These are phyloP conservation scores for Anaspis maculata DNA, from an alignment of 2,888 invertebrate species.

Conservation along the genomic window DNA sequence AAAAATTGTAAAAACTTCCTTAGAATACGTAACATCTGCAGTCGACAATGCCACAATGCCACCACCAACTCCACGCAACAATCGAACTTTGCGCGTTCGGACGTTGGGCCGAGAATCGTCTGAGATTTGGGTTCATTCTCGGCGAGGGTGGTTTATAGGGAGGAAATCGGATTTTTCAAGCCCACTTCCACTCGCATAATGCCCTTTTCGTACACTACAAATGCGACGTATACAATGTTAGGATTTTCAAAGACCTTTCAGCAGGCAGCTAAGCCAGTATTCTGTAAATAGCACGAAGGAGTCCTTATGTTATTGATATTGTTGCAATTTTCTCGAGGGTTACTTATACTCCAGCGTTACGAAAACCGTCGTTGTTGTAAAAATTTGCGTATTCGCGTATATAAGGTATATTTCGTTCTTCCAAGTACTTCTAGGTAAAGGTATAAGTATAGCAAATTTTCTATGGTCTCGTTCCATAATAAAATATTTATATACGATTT, in stretches of 20 bases:
- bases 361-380: no score
- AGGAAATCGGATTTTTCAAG: conserved; percentile 45
- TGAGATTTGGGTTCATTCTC: conserved; percentile 26
- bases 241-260: conserved; percentile 32
- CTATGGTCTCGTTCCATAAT: no score
- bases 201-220: conserved; percentile 31
- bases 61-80: conserved; percentile 7
- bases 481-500: no score
- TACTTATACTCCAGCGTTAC: no score
- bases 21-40: conserved; percentile 14
- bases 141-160: conserved; percentile 37
- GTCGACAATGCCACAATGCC: conserved; percentile 14
- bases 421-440: no score
- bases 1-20: conserved; percentile 11
- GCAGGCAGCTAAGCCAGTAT: conserved; percentile 19
- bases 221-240: conserved; percentile 32
- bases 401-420: no score
- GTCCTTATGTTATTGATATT: conserved; percentile 34
- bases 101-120: conserved; percentile 17
- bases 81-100: conserved; percentile 8
- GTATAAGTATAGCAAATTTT: no score
- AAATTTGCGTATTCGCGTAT: no score
- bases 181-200: conserved; percentile 42
- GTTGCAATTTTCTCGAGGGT: conserved; percentile 29
- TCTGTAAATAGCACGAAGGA: conserved; percentile 29